A percentile compares a stretch with the other conserved stretches of the same genome.
Conservation (phyloP, 2,888 invertebrate genomes). For the Lasioglossum villosulum region DNA sequence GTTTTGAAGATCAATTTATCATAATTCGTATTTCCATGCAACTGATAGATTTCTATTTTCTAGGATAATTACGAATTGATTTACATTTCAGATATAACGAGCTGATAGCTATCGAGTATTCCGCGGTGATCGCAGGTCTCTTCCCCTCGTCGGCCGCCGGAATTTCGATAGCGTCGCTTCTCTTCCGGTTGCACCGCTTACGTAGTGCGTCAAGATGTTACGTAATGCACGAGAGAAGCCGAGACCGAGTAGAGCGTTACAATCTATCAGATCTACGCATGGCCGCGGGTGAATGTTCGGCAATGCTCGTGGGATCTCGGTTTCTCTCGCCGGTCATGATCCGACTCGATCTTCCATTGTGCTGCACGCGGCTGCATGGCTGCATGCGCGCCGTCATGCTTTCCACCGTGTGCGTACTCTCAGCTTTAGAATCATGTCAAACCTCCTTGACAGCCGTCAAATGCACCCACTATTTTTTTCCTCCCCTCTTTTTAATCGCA, state of each 20-base stretch:
- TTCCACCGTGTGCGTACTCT: neutral
- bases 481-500: neutral
- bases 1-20: too few species aligned
- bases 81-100: neutral
- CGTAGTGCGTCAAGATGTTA: conserved; percentile 63
- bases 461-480: neutral
- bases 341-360: conserved; percentile 37
- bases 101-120: conserved; percentile 57
- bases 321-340: conserved; percentile 14
- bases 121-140: conserved; percentile 45
- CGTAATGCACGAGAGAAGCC: conserved; percentile 58
- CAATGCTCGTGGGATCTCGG: conserved; percentile 51
- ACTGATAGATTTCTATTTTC: too few species aligned
- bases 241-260: conserved; percentile 50
- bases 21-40: too few species aligned
- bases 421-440: neutral
- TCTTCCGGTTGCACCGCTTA: conserved; percentile 65
- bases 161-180: conserved; percentile 65
- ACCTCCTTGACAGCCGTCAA: neutral
- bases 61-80: too few species aligned
- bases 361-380: neutral
- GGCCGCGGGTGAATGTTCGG: conserved; percentile 68
- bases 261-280: conserved; percentile 59
- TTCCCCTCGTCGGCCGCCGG: conserved; percentile 49
- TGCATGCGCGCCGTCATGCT: neutral